Evolutionary conservation across 2,888 invertebrate species (phyloP).

Genomic region (Tolmerus cingulatus): DNA sequence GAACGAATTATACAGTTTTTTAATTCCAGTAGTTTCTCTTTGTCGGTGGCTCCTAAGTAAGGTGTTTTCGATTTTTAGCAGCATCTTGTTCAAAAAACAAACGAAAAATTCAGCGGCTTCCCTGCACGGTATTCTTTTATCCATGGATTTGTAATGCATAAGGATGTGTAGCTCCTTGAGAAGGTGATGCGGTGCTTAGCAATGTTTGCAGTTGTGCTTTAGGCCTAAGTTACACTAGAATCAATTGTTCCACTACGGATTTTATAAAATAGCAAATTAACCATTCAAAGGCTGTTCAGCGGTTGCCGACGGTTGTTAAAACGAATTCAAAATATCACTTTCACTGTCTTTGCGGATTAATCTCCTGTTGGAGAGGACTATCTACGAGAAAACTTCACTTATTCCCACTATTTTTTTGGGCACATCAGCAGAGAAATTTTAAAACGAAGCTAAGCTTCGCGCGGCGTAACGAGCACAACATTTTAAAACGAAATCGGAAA

Average conservation of each 20-base stretch:
- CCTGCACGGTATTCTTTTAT: constrained; percentile 37
- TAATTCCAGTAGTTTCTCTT: constrained; percentile 83
- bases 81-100: constrained; percentile 68
- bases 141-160: constrained; percentile 35
- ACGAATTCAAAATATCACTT: neutral
- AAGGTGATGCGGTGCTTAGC: constrained; percentile 27
- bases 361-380: constrained; percentile 25
- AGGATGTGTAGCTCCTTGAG: constrained; percentile 47
- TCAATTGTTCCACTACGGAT: constrained; percentile 31
- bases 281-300: constrained; percentile 39
- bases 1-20: constrained; percentile 87
- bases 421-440: constrained; percentile 62
- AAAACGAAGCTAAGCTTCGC: constrained; percentile 64
- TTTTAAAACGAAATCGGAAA: constrained; percentile 31
- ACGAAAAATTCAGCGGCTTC: constrained; percentile 42
- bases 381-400: neutral
- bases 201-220: constrained; percentile 37
- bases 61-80: constrained; percentile 75
- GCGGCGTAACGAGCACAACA: constrained; percentile 59
- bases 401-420: neutral
- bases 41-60: constrained; percentile 83
- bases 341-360: constrained; percentile 5
- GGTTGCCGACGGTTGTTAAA: neutral
- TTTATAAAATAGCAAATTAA: constrained; percentile 9
- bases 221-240: constrained; percentile 31